A percentile compares a stretch with the other conserved stretches of the same genome.
These are phyloP conservation scores for Micromussa lordhowensis DNA, from an alignment of 92 coral and sea anemone species.

Conservation along the genomic window DNA sequence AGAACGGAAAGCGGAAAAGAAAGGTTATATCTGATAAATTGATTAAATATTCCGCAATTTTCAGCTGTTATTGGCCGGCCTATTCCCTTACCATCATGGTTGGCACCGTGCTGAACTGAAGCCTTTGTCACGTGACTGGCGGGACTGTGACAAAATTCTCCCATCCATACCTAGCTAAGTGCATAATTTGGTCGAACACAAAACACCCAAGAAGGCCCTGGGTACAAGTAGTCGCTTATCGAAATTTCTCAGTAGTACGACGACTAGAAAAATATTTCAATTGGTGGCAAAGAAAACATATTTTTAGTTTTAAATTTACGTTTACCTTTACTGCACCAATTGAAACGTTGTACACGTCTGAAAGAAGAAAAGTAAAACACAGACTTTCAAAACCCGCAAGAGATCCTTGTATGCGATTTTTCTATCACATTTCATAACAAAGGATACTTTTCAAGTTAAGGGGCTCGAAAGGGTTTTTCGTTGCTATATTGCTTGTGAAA, in stretches of 20 bases:
- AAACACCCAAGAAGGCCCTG: not conserved
- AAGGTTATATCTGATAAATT: not conserved
- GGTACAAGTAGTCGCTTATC: not conserved
- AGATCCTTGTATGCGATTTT: not conserved
- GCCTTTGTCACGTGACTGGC: slow-evolving; percentile 64
- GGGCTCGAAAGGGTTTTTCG: too few species aligned
- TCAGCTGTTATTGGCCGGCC: slow-evolving; percentile 42
- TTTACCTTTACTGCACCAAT: not conserved
- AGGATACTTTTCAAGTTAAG: too few species aligned
- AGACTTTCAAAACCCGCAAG: not conserved
- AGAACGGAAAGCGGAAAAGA: slow-evolving; percentile 15
- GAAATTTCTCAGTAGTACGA: too few species aligned
- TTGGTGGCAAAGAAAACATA: not conserved
- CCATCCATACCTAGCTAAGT: not conserved
- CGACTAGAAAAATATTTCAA: too few species aligned
- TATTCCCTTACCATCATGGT: slow-evolving; percentile 89
- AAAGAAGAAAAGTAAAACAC: not conserved
- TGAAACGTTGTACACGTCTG: not conserved
- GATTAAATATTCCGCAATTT: slow-evolving; percentile 34
- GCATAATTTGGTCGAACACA: not conserved
- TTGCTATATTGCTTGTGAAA: too few species aligned
- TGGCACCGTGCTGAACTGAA: slow-evolving; percentile 42
- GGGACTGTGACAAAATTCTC: not conserved
- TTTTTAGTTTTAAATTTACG: not conserved
- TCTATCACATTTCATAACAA: too few species aligned